Percentiles rank a stretch among this genome's conserved stretches.
phyloP scores from a whole-genome alignment of 2,113 vertebrate genomes.

The Chaetura pelagica region DNA sequence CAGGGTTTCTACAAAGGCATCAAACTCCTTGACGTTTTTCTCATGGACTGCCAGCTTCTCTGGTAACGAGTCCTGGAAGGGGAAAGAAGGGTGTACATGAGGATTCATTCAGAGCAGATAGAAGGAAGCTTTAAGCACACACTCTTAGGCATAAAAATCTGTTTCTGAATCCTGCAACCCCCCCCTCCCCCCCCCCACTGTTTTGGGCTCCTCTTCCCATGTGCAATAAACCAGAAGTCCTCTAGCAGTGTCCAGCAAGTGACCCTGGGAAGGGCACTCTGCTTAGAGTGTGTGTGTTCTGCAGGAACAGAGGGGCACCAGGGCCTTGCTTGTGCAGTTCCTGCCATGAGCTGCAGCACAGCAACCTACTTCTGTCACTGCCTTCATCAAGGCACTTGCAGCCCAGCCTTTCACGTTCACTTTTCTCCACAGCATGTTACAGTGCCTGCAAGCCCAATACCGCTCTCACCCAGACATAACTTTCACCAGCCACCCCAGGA shows the following conservation, averaged over 20 bases:
- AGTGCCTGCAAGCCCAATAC: background rate
- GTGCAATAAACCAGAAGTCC: background rate
- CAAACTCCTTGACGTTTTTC: conserved; percentile 97
- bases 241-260: background rate
- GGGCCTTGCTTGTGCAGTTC: background rate
- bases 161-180: background rate
- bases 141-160: background rate
- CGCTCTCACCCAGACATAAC: background rate
- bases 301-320: background rate
- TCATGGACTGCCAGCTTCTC: conserved; percentile 96
- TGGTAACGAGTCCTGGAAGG: conserved; percentile 90
- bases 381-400: background rate
- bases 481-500: background rate
- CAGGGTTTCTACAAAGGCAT: conserved; percentile 97
- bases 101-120: background rate
- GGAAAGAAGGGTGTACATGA: background rate
- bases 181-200: background rate
- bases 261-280: background rate
- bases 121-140: background rate
- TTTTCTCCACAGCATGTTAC: background rate
- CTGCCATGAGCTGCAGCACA: background rate
- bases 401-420: background rate
- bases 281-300: background rate
- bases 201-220: background rate
- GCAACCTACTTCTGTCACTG: background rate